These are phyloP conservation scores for Dasyprocta punctata DNA, from an alignment of 2,113 vertebrate genomes.

Conservation along the genomic window DNA sequence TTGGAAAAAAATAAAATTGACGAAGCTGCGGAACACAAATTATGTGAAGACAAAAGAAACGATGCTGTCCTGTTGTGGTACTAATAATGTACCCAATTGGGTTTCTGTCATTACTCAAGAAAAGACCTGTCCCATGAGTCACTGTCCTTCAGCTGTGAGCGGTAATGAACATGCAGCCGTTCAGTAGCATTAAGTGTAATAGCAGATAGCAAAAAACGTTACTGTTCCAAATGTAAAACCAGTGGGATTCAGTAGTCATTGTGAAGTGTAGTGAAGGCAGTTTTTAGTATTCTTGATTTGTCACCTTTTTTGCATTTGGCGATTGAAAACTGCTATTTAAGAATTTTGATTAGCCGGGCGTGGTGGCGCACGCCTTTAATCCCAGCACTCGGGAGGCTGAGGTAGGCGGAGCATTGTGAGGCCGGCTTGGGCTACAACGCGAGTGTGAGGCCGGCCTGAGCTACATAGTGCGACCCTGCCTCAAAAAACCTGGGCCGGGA, in stretches of 20 bases:
- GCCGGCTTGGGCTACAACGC: too few relatives aligned
- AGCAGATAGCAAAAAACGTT: conserved; percentile 43
- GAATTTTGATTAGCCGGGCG: not conserved
- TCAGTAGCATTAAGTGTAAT: conserved; percentile 20
- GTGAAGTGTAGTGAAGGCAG: not conserved
- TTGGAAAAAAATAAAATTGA: conserved; percentile 49
- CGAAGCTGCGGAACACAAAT: not conserved
- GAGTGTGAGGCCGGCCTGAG: too few relatives aligned
- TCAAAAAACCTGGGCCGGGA: too few relatives aligned
- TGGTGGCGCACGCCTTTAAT: too few relatives aligned
- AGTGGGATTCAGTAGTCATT: not conserved
- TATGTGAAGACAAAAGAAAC: not conserved
- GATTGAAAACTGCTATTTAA: conserved; percentile 37
- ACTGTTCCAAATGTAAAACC: conserved; percentile 2
- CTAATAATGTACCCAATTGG: not conserved
- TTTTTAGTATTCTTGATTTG: conserved; percentile 37
- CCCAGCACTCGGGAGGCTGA: too few relatives aligned
- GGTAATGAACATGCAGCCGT: not conserved
- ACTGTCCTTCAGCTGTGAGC: not conserved
- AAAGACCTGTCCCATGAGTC: not conserved
- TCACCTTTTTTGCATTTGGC: conserved; percentile 1
- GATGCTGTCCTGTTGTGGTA: conserved; percentile 30
- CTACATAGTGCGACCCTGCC: too few relatives aligned
- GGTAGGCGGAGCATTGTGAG: too few relatives aligned
- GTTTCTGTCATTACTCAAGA: not conserved